Base-by-base conservation (phyloP, 53 echinoderm and acorn worm genomes). In the Pentamera pediparva region DNA sequence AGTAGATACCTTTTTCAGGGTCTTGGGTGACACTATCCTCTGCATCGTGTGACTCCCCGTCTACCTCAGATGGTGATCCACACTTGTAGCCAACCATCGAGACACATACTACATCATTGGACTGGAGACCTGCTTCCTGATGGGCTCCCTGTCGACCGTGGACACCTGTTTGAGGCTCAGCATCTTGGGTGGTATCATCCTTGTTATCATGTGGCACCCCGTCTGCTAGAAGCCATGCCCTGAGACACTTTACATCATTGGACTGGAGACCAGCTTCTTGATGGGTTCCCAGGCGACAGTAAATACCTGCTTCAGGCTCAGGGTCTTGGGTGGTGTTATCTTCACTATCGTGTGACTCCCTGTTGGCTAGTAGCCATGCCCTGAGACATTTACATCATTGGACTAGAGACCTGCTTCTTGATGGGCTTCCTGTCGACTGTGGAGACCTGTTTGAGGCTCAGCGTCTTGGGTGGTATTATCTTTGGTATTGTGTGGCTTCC, bases 201-300 rank as follows among this genome's bases (percentile, higher is more conserved):
- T 67, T 36, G 67, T 41, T 31, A 67, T 67, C 9, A 45, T 67
- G 29, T 67, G 67, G 45, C 67, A 43, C 3, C 67, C 67, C 29
- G 39, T 67, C 32, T 27, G n/a, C n/a, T n/a, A n/a, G n/a, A n/a
- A n/a, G n/a, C n/a, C n/a, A n/a, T n/a, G n/a, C n/a, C n/a, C n/a
- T n/a, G n/a, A n/a, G n/a, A n/a, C n/a, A n/a, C n/a, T n/a, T 67
- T 29, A 67, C 67, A 67, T 67, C 67, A 67, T 67, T 4, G 67
- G 67, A 29, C 67, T 67, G 28, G 67, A 28, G 9, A 67, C 27
- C 30, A 25, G 38, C 25, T 41, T 30, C 5, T 39, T 67, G 6
- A 27, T 32, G 18, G 39, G 43, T 27, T 67, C 45, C 30, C 67
- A 43, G 40, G 40, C 67, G 11, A 67, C 67, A 2, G 67, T 67